Evolutionary conservation across 1,140 invertebrate genomes (phyloP).

Genomic region (Hermatobates lingyangjiaoensis): DNA sequence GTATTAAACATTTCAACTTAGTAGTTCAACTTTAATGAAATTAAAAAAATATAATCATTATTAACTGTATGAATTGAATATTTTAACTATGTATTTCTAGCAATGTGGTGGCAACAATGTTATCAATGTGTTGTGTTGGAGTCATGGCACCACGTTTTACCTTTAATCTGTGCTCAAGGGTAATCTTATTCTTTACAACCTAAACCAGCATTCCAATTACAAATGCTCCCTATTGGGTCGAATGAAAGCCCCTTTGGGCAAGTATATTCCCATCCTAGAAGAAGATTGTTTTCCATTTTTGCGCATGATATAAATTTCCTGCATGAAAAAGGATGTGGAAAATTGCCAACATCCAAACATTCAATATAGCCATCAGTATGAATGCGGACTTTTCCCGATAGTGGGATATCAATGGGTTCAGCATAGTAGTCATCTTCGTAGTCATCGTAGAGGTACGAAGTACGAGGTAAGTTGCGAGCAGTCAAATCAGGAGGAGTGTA

Average conservation of each 20-base stretch:
- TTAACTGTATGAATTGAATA: too few relatives aligned
- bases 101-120: too few relatives aligned
- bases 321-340: constrained; percentile 69
- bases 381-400: constrained; percentile 34
- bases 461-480: too few relatives aligned
- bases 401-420: constrained; percentile 23
- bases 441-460: too few relatives aligned
- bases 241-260: constrained; percentile 66
- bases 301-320: constrained; percentile 77
- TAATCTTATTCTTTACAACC: constrained; percentile 40
- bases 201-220: constrained; percentile 64
- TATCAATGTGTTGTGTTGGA: too few relatives aligned
- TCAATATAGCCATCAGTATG: constrained; percentile 41
- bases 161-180: too few relatives aligned
- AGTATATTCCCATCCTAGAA: constrained; percentile 68
- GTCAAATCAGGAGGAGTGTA: too few relatives aligned
- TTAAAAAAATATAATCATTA: too few relatives aligned
- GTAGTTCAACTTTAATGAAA: too few relatives aligned
- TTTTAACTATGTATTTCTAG: too few relatives aligned
- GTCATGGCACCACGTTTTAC: too few relatives aligned
- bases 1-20: too few relatives aligned
- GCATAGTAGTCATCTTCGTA: constrained; percentile 22
- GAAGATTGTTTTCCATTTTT: constrained; percentile 49
- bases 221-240: constrained; percentile 72
- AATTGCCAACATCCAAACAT: constrained; percentile 70